phyloP scores from a whole-genome alignment of 1,140 invertebrate species.

The Cherax quadricarinatus region DNA sequence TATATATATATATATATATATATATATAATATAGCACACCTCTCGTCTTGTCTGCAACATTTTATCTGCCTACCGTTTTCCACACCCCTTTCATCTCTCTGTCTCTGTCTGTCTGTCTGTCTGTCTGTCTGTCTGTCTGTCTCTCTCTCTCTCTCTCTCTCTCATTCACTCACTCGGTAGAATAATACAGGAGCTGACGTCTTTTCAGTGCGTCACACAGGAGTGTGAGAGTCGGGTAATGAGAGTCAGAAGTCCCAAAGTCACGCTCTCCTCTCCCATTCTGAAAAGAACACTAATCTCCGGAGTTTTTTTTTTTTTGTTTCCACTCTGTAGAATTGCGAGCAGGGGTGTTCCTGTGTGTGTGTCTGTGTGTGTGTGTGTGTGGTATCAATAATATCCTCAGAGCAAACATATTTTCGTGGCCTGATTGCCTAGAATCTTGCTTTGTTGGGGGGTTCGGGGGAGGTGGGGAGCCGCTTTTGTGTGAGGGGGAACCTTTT shows the following conservation, averaged over 20 bases:
- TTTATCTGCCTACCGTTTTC: neutral
- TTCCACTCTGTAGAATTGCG: neutral
- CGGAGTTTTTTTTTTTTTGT: neutral
- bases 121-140: too few species aligned
- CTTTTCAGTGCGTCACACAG: neutral
- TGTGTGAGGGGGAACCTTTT: too few species aligned
- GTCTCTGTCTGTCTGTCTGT: too few species aligned
- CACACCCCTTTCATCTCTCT: too few species aligned
- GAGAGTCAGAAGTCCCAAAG: neutral
- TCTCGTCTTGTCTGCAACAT: neutral
- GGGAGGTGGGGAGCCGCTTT: neutral
- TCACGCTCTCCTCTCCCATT: neutral
- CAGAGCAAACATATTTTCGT: too few species aligned
- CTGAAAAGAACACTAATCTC: neutral
- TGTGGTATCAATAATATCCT: neutral
- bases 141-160: too few species aligned
- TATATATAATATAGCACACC: neutral
- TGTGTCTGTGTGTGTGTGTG: conserved; percentile 34
- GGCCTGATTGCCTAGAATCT: neutral
- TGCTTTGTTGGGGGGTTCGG: neutral
- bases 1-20: too few species aligned
- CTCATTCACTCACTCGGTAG: too few species aligned
- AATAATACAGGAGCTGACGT: neutral
- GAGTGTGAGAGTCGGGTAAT: too few species aligned
- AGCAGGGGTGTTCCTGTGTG: conserved; percentile 18